phyloP scores from a whole-genome alignment of 2,888 invertebrate genomes.

The Mythimna impura region DNA sequence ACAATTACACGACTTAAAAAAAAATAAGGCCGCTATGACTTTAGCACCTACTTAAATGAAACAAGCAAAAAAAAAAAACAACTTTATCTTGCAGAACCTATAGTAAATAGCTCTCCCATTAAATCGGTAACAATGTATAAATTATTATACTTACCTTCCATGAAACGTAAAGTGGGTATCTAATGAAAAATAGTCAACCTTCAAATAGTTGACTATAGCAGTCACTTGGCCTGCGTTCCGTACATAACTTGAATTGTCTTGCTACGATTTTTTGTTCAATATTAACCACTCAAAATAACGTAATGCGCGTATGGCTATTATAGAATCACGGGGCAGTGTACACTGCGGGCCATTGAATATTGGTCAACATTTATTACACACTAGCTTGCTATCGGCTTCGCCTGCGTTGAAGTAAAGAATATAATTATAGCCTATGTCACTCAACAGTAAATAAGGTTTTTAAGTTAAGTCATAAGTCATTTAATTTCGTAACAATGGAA shows the following conservation, averaged over 20 bases:
- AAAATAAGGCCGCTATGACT: no score
- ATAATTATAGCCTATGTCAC: no score
- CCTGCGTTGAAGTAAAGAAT: no score
- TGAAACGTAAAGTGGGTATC: conserved; percentile 12
- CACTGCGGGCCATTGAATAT: conserved; percentile 56
- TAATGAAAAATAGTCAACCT: conserved; percentile 53
- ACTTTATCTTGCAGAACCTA: neutral
- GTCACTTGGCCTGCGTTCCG: conserved; percentile 64
- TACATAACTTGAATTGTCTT: conserved; percentile 79
- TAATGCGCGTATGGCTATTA: conserved; percentile 83
- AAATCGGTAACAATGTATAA: neutral
- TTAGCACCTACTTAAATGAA: no score
- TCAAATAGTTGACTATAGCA: conserved; percentile 53
- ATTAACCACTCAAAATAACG: conserved; percentile 82
- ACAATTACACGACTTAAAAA: no score
- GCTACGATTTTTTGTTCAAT: conserved; percentile 74
- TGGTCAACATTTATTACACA: neutral
- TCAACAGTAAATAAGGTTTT: no score
- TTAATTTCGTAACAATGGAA: no score
- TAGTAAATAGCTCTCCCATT: neutral
- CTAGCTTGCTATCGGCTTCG: no score
- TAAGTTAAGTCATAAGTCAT: no score
- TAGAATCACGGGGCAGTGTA: conserved; percentile 60
- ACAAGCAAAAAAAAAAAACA: neutral
- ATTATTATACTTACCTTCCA: neutral